Percentiles rank a stretch among this genome's conserved stretches.
Conservation (phyloP, 2,797 vertebrate genomes). For the Danio jaintianensis region DNA sequence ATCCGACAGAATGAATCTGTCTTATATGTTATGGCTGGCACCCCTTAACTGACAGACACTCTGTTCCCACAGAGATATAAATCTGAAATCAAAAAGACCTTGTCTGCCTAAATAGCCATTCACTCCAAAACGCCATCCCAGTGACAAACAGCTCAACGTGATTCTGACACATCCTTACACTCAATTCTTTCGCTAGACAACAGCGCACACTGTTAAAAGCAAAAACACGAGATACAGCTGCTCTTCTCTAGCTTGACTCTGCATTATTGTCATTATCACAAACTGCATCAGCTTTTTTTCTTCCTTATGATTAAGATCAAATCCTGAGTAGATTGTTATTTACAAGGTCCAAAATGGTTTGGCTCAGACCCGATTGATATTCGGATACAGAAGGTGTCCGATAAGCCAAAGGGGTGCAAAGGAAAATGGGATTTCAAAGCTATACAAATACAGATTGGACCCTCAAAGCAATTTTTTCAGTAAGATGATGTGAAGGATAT, state of each 20-base stretch:
- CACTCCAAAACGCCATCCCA: background rate
- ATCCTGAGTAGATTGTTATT: slow-evolving; percentile 5
- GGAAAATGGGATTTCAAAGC: slow-evolving; percentile 54
- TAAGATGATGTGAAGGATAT: slow-evolving; percentile 39
- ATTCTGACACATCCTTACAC: background rate
- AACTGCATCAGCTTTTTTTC: slow-evolving; percentile 6
- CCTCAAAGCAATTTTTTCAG: slow-evolving; percentile 47
- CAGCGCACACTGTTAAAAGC: background rate
- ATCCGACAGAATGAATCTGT: background rate
- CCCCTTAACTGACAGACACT: background rate
- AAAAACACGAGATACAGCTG: slow-evolving; percentile 19
- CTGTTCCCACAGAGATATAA: slow-evolving; percentile 8
- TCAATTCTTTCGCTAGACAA: background rate
- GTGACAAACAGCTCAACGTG: slow-evolving; percentile 17
- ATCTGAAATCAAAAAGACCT: slow-evolving; percentile 26
- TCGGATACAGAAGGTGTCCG: slow-evolving; percentile 18
- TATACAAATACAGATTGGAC: slow-evolving; percentile 49
- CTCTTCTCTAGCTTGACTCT: slow-evolving; percentile 1
- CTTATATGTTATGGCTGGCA: background rate
- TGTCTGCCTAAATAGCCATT: slow-evolving; percentile 27
- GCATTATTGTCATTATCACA: slow-evolving; percentile 21
- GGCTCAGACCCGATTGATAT: slow-evolving; percentile 25
- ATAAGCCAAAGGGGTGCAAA: slow-evolving; percentile 38
- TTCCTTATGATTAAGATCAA: background rate
- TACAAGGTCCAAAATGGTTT: slow-evolving; percentile 11